Percentiles rank a stretch among this genome's conserved stretches.
phyloP scores from a whole-genome alignment of 2,113 vertebrate species.

The Euleptes europaea region DNA sequence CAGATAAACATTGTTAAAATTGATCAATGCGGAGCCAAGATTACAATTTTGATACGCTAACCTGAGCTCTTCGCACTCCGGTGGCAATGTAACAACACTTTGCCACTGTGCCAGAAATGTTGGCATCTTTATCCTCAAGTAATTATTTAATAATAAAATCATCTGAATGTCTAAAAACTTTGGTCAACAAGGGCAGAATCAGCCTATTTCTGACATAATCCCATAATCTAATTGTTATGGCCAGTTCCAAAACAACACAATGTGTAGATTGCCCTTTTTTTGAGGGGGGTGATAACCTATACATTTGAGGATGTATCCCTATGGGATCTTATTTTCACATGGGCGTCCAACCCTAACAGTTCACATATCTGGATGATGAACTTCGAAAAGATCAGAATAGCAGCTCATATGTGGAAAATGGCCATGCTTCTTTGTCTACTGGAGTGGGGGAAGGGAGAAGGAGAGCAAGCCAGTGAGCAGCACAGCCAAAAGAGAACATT shows the following conservation, averaged over 20 bases:
- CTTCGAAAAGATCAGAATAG: not conserved
- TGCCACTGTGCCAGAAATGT: too few relatives aligned
- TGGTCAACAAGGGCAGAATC: too few relatives aligned
- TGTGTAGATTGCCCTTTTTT: not conserved
- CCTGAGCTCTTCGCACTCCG: too few relatives aligned
- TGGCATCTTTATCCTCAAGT: too few relatives aligned
- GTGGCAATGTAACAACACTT: too few relatives aligned
- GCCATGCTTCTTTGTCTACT: slow-evolving; percentile 45
- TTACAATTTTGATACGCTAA: too few relatives aligned
- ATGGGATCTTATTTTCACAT: not conserved
- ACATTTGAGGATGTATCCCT: not conserved
- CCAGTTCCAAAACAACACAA: not conserved
- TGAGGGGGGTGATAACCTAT: not conserved
- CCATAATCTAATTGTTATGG: not conserved
- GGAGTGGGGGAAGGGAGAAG: slow-evolving; percentile 39
- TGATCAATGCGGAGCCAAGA: too few relatives aligned
- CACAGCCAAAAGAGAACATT: slow-evolving; percentile 71
- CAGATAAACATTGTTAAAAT: too few relatives aligned
- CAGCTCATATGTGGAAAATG: slow-evolving; percentile 51
- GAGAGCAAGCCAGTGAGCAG: slow-evolving; percentile 58
- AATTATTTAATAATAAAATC: too few relatives aligned
- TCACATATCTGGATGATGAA: not conserved
- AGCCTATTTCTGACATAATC: too few relatives aligned
- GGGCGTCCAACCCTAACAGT: not conserved
- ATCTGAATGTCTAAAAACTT: too few relatives aligned